These are phyloP conservation scores for Cynocephalus volans DNA, from an alignment of 2,113 vertebrate species.

Conservation along the genomic window DNA sequence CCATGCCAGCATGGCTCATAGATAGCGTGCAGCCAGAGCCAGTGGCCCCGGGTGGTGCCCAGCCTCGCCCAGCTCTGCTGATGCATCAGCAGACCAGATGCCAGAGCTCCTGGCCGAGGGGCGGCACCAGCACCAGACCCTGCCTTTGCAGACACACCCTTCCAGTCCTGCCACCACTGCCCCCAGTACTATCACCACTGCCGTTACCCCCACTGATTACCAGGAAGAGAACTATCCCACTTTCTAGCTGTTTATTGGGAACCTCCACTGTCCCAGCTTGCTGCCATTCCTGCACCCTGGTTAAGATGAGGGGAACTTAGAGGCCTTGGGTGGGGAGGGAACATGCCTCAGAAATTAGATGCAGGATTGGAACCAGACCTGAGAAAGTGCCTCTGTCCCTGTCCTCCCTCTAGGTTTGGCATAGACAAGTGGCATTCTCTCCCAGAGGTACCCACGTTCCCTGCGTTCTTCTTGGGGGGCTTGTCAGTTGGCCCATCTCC, in stretches of 20 bases:
- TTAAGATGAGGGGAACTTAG: neutral
- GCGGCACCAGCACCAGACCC: fast-evolving
- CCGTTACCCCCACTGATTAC: too few species aligned
- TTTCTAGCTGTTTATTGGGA: too few species aligned
- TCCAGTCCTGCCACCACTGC: too few species aligned
- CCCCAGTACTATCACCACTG: too few species aligned
- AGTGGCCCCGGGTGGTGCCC: neutral
- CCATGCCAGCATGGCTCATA: fast-evolving
- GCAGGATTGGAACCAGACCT: neutral
- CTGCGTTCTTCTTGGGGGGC: conserved; percentile 94
- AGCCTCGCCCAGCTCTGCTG: too few species aligned
- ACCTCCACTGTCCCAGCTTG: too few species aligned
- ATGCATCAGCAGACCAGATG: neutral
- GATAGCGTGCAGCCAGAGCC: neutral
- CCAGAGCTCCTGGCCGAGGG: neutral
- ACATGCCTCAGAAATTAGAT: neutral
- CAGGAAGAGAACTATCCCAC: too few species aligned
- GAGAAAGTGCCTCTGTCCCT: neutral
- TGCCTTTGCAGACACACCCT: neutral
- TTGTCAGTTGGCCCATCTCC: conserved; percentile 92
- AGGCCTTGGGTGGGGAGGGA: neutral
- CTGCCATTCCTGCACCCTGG: neutral
- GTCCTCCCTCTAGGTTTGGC: conserved; percentile 87
- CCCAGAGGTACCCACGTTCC: conserved; percentile 89
- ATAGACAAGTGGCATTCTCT: conserved; percentile 89